Base-by-base conservation (phyloP, 2,888 invertebrate genomes). In the Charanyca ferruginea region DNA sequence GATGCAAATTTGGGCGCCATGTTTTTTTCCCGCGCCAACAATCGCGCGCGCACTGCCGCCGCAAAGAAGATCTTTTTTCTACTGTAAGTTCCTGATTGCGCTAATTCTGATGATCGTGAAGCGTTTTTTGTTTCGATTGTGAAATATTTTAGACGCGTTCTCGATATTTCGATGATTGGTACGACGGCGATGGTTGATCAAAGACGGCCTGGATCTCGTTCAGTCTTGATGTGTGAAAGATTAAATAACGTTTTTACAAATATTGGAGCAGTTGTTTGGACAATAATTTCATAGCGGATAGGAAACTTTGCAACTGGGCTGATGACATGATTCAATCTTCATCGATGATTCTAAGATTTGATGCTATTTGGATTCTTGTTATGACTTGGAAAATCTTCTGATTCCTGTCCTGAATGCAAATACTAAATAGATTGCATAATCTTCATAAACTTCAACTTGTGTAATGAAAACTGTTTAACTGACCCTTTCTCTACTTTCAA, bases 21-120 rank as follows among this genome's bases (percentile, higher is more conserved):
- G 86, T 88, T 90, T 90, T 89, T 89, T 90, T 85, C 80, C 84
- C 85, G 85, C 89, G 86, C 85, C 87, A 87, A 90, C 89, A 88
- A 89, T 89, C 62, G 68, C 83, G 84, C 83, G 80, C 86, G 82
- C 79, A 80, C 85, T 89, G 90, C 88, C 90, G 88, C 89, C 88
- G 88, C 87, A 88, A 85, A 86, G 81, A 85, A 87, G 87, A 85
- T 84, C 84, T 85, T 87, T 84, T 86, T 86, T 88, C 85, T 79
- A 66, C 80, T 70, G 75, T 83, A 86, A 81, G 87, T 90, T 90
- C 69, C 76, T 74, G 73, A 87, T 89, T 85, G 85, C 81, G 80
- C 89, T 89, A 88, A 91, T 90, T 90, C 88, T 16, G 38, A 38
- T 86, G 88, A 89, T 89, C 87, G 87, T 71, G 86, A 88, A 87